phyloP scores from a whole-genome alignment of 2,888 invertebrate genomes.

The Lacanobia oleracea region DNA sequence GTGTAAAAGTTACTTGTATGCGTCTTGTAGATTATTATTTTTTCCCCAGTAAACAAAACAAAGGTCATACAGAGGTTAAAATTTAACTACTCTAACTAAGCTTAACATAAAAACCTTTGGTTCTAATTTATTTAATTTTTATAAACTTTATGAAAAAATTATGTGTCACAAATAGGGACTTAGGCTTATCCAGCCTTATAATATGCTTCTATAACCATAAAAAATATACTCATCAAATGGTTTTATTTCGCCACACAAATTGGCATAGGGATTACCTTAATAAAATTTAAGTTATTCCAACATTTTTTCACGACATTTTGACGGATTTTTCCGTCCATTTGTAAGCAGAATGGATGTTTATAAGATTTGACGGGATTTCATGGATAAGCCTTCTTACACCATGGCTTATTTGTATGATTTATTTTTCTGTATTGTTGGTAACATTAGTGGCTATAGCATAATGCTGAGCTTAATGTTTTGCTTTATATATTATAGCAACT shows the following conservation, averaged over 20 bases:
- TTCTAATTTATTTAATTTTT: too few species aligned
- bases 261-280: background rate
- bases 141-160: background rate
- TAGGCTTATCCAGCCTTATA: background rate
- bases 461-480: too few species aligned
- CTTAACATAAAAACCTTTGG: too few species aligned
- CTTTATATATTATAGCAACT: too few species aligned
- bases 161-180: background rate
- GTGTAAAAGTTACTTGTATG: too few species aligned
- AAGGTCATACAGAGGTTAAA: too few species aligned
- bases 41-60: too few species aligned
- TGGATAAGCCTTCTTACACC: slow-evolving; percentile 45
- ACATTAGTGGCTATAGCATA: background rate
- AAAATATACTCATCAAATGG: background rate
- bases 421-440: background rate
- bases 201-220: background rate
- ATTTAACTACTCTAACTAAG: too few species aligned
- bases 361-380: slow-evolving; percentile 43
- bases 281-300: slow-evolving; percentile 9
- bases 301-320: slow-evolving; percentile 18
- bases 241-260: slow-evolving; percentile 11
- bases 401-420: slow-evolving; percentile 21
- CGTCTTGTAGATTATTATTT: too few species aligned
- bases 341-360: slow-evolving; percentile 28
- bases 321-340: slow-evolving; percentile 32